Conservation (phyloP, 2,888 invertebrate species). For the Sphaeridia pumilis region DNA sequence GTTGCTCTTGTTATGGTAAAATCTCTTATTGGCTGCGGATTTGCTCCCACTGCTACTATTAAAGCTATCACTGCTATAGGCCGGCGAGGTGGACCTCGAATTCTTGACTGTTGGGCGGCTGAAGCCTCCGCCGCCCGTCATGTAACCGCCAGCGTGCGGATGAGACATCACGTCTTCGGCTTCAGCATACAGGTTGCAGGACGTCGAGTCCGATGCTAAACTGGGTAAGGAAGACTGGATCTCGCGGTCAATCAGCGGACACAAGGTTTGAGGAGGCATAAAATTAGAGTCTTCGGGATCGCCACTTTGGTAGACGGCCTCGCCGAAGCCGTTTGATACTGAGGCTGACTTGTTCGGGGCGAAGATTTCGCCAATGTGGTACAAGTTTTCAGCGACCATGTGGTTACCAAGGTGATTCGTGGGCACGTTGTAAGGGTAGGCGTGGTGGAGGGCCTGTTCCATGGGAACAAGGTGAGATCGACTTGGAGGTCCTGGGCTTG, state of each 20-base stretch:
- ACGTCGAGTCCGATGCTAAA: constrained; percentile 36
- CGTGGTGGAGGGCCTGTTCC: constrained; percentile 28
- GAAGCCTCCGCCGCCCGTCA: constrained; percentile 20
- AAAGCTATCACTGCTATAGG: constrained; percentile 36
- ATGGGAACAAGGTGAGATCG: constrained; percentile 35
- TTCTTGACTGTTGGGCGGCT: constrained; percentile 27
- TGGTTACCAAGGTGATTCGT: constrained; percentile 21
- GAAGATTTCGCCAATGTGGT: constrained; percentile 35
- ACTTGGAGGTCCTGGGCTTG: constrained; percentile 35
- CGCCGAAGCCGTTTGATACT: constrained; percentile 34
- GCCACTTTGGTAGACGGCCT: constrained; percentile 36
- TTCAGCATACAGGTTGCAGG: constrained; percentile 36
- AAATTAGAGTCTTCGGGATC: constrained; percentile 35
- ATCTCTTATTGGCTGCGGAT: constrained; percentile 38
- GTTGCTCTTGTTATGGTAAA: constrained; percentile 33
- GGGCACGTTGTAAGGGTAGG: constrained; percentile 13
- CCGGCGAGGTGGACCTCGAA: constrained; percentile 35
- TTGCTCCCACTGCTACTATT: constrained; percentile 45
- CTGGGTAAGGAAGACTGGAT: constrained; percentile 44
- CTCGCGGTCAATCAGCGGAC: constrained; percentile 42
- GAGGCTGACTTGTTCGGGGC: constrained; percentile 35
- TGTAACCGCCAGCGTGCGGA: constrained; percentile 20
- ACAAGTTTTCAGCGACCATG: constrained; percentile 34
- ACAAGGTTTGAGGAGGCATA: constrained; percentile 27
- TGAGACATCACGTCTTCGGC: constrained; percentile 34